Evolutionary conservation across 2,797 vertebrate species (phyloP), one percentile per base, ranked within the genome.

Genomic region (Cirrhinus mrigala): DNA sequence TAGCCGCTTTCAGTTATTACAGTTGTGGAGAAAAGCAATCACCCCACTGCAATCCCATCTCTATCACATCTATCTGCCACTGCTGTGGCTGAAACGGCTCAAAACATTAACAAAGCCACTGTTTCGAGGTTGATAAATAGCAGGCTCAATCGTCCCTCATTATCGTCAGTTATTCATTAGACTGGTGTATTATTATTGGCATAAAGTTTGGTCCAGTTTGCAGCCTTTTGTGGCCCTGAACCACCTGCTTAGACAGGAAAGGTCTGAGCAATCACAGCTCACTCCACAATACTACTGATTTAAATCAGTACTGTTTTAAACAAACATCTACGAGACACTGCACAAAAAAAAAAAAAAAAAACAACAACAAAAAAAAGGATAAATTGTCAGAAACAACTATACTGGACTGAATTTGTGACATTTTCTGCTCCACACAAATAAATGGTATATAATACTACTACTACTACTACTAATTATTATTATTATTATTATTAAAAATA

Each of bases 11-110:
- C 60, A n/a, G 50, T 70, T 68, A 69, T 74, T 79, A 48, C 81
- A 87, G 85, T 80, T 71, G n/a, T 16, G 52, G 29, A 37, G 75
- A 48, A 84, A 84, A 77, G 64, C 68, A 76, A 87, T 82, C 75
- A 70, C 60, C 60, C 69, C 6, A 69, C 60, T 66, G 82, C 82
- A 77, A 69, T 87, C 50, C 29, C 46, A 62, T 79, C 71, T 84
- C 77, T 71, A 73, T 73, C 81, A 82, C 75, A 80, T 62, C 82
- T 64, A 56, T 64, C 75, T 54, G 64, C 33, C 60, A 15, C 62
- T n/a, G 60, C 48, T 46, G 64, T 14, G 9, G 79, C 73, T 82
- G 64, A 16, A 81, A 60, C 73, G 33, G 56, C 73, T 85, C 33
- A 29, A 54, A 66, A 50, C 79, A 48, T 70, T 74, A 50, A 27